Conservation (phyloP, 2,113 vertebrate genomes). For the Noturus placidus region DNA sequence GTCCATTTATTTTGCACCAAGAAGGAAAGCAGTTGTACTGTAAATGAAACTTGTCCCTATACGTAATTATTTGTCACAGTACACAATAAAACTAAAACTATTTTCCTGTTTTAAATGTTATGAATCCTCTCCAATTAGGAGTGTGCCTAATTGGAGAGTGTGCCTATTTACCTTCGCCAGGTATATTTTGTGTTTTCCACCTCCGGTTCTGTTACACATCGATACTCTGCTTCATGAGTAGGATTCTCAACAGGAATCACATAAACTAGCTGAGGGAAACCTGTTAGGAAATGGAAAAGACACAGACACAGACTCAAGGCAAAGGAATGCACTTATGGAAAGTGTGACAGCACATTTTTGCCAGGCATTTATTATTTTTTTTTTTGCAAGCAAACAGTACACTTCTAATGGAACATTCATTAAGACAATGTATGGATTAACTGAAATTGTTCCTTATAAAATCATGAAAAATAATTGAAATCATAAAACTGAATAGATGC, state of each 20-base stretch:
- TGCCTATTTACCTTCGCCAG: slow-evolving; percentile 45
- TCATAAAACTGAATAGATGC: not conserved
- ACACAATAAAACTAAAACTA: not conserved
- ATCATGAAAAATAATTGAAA: not conserved
- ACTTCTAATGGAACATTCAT: not conserved
- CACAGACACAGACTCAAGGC: not conserved
- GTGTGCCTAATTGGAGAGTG: no score
- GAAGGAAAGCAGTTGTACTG: not conserved
- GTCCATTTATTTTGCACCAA: not conserved
- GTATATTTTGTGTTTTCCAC: slow-evolving; percentile 12
- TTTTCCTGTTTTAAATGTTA: not conserved
- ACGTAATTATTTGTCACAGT: not conserved
- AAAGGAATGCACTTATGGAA: not conserved
- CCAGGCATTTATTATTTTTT: not conserved
- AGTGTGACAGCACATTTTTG: not conserved
- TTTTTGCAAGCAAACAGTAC: not conserved
- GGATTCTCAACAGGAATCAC: not conserved
- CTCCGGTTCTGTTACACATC: slow-evolving; percentile 39
- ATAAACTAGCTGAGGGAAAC: slow-evolving; percentile 1
- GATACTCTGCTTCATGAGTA: not conserved
- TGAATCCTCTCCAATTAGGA: not conserved
- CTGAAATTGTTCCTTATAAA: not conserved
- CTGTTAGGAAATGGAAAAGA: not conserved
- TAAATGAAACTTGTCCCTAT: not conserved
- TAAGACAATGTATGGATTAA: not conserved